Evolutionary conservation across 2,888 invertebrate genomes (phyloP).

Genomic region (Mantis religiosa): DNA sequence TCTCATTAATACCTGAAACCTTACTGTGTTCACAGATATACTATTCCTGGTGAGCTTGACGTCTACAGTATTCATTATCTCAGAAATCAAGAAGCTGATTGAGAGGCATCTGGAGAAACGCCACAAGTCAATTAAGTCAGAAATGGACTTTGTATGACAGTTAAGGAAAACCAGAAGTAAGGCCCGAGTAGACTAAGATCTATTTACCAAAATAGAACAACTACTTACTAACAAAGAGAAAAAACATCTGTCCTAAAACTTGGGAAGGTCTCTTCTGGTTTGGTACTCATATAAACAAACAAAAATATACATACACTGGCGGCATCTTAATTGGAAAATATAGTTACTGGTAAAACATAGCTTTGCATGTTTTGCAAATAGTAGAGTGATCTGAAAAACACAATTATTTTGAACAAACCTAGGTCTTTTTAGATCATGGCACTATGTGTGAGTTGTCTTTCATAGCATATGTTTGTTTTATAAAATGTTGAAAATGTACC

Average conservation of each 20-base stretch:
- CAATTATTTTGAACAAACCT: background rate
- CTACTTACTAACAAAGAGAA: background rate
- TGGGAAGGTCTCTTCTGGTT: constrained; percentile 29
- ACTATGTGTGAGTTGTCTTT: background rate
- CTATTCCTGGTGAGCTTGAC: constrained; percentile 85
- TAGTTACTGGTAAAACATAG: background rate
- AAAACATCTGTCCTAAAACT: constrained; percentile 11
- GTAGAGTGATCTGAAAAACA: background rate
- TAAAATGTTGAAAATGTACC: background rate
- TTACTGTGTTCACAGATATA: constrained; percentile 65
- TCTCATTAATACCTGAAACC: background rate
- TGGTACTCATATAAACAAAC: background rate
- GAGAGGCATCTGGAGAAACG: constrained; percentile 68
- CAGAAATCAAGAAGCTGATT: constrained; percentile 85
- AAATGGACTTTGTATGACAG: constrained; percentile 74
- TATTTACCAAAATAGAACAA: background rate
- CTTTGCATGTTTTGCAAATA: background rate
- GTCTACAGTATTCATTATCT: constrained; percentile 93
- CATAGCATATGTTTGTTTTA: background rate
- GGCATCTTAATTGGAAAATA: background rate
- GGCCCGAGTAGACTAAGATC: constrained; percentile 28
- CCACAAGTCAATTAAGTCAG: constrained; percentile 41
- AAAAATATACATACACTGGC: background rate
- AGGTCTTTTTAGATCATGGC: background rate
- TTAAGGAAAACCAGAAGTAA: constrained; percentile 35